phyloP scores from a whole-genome alignment of 2,797 vertebrate genomes.

The Gallinago nigripennis region DNA sequence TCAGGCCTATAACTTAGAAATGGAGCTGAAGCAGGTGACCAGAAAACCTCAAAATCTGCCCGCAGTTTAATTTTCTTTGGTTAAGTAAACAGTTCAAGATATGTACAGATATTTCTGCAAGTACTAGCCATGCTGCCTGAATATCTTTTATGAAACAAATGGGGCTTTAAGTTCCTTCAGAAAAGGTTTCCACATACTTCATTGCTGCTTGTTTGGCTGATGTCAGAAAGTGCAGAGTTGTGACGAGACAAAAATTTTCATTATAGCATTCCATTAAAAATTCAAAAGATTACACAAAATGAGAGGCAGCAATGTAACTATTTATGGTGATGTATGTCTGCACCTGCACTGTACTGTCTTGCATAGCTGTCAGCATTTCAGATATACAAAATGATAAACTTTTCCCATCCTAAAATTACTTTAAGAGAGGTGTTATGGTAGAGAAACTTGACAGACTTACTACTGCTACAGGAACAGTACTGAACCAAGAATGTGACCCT shows the following conservation, averaged over 20 bases:
- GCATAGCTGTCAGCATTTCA: neutral
- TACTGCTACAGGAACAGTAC: neutral
- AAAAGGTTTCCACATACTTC: neutral
- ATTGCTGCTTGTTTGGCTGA: neutral
- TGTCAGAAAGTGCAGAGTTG: neutral
- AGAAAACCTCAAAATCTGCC: neutral
- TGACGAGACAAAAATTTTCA: neutral
- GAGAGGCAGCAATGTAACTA: neutral
- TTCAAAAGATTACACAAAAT: neutral
- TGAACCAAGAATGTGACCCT: neutral
- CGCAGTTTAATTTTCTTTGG: neutral
- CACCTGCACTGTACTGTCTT: neutral
- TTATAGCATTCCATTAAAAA: neutral
- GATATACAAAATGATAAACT: neutral
- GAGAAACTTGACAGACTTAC: neutral
- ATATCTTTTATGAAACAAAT: neutral
- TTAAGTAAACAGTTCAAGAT: neutral
- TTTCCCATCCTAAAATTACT: neutral
- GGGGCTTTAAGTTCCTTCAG: neutral
- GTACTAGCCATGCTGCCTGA: neutral
- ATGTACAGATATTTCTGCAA: neutral
- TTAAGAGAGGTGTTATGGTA: neutral
- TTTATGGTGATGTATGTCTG: neutral
- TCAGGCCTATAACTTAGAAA: neutral
- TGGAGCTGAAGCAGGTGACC: neutral